phyloP scores from a whole-genome alignment of 2,113 vertebrate genomes.

The Bujurquina vittata region DNA sequence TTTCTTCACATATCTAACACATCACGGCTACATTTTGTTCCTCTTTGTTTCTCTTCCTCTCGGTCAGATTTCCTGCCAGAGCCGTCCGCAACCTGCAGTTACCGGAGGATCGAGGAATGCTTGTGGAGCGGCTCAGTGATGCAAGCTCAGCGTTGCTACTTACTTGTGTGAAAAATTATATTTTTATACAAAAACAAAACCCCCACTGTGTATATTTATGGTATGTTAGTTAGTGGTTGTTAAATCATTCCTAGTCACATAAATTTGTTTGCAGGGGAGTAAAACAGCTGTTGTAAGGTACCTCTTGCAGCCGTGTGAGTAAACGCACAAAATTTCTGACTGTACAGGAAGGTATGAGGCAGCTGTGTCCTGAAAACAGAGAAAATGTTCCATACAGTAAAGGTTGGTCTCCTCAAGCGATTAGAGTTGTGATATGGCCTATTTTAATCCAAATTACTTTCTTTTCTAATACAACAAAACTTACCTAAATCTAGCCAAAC shows the following conservation, averaged over 20 bases:
- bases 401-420: too few relatives aligned
- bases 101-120: neutral
- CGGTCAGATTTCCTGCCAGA: neutral
- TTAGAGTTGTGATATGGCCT: too few relatives aligned
- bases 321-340: neutral
- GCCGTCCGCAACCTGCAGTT: neutral
- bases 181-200: neutral
- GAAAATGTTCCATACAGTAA: neutral
- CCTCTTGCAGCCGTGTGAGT: too few relatives aligned
- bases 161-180: too few relatives aligned
- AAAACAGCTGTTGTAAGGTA: too few relatives aligned
- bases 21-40: neutral
- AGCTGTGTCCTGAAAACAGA: neutral
- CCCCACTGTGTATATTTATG: neutral
- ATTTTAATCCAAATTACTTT: neutral
- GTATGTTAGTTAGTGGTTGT: too few relatives aligned
- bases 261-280: too few relatives aligned
- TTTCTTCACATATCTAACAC: neutral
- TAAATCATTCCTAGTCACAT: too few relatives aligned
- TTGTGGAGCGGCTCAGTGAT: neutral
- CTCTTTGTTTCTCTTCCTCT: neutral
- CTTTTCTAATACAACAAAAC: neutral
- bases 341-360: neutral
- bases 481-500: neutral
- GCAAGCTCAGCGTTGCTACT: neutral